phyloP scores from a whole-genome alignment of 2,797 vertebrate species.

The Sandelia bainsii region DNA sequence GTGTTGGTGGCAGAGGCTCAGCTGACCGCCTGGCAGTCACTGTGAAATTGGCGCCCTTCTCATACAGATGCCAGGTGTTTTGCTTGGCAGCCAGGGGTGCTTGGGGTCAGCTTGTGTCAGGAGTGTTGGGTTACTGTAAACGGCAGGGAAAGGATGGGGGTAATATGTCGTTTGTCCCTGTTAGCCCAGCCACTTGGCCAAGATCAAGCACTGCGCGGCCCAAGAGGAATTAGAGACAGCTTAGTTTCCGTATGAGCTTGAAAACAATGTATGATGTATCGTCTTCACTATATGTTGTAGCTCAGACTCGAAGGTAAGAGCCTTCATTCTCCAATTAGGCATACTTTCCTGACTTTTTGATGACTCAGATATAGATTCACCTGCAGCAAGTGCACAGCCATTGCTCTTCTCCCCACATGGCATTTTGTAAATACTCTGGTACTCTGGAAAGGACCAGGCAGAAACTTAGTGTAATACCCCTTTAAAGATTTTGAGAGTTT shows the following conservation, averaged over 20 bases:
- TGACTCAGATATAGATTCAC: no score
- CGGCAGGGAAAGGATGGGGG: slow-evolving; percentile 55
- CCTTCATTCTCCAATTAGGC: slow-evolving; percentile 25
- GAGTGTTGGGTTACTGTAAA: slow-evolving; percentile 72
- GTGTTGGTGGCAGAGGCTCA: slow-evolving; percentile 57
- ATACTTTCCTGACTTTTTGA: slow-evolving; percentile 7
- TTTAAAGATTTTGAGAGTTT: no score
- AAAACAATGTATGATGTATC: slow-evolving; percentile 24
- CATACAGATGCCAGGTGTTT: slow-evolving; percentile 83
- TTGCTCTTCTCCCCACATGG: no score
- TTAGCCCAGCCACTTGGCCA: slow-evolving; percentile 43
- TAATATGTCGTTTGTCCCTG: slow-evolving; percentile 58
- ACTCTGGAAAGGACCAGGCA: no score
- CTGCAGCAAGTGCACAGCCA: no score
- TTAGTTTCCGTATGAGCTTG: slow-evolving; percentile 37
- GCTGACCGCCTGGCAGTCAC: slow-evolving; percentile 75
- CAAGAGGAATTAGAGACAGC: slow-evolving; percentile 41
- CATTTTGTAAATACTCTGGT: no score
- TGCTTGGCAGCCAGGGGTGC: slow-evolving; percentile 73
- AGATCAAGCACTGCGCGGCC: slow-evolving; percentile 6
- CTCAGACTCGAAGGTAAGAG: slow-evolving; percentile 12
- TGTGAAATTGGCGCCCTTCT: slow-evolving; percentile 73
- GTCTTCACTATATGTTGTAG: slow-evolving; percentile 2
- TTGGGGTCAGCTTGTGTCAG: slow-evolving; percentile 64
- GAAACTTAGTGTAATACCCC: no score